These are phyloP conservation scores for Panzeria rudis DNA, from an alignment of 2,888 invertebrate species.

Conservation along the genomic window DNA sequence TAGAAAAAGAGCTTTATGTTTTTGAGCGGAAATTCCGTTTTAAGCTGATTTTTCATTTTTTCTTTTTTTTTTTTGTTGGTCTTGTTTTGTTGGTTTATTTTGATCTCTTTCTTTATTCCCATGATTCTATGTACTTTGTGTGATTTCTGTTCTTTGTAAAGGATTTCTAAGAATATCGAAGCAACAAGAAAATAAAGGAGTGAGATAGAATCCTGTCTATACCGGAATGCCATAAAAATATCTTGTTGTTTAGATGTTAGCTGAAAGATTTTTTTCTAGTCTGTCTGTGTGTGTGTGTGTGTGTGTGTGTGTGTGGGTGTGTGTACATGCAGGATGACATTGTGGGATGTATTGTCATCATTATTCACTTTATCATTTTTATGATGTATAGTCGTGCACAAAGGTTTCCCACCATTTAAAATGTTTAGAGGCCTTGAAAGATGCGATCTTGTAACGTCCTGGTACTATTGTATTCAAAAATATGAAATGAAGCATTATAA, in stretches of 20 bases:
- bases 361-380: slow-evolving; percentile 3
- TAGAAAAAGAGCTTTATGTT: slow-evolving; percentile 23
- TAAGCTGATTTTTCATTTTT: slow-evolving; percentile 28
- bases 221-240: slow-evolving; percentile 53
- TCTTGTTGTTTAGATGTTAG: slow-evolving; percentile 42
- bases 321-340: slow-evolving; percentile 26
- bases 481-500: too few relatives aligned
- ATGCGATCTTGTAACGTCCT: too few relatives aligned
- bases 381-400: slow-evolving; percentile 2
- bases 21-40: slow-evolving; percentile 63
- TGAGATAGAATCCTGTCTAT: slow-evolving; percentile 45
- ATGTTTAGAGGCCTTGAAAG: not conserved
- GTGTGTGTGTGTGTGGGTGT: not conserved
- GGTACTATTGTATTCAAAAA: too few relatives aligned
- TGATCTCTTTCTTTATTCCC: not conserved
- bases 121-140: slow-evolving; percentile 8
- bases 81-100: slow-evolving; percentile 13
- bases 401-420: not conserved
- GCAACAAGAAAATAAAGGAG: not conserved
- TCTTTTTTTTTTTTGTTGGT: slow-evolving; percentile 22
- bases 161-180: not conserved
- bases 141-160: slow-evolving; percentile 21
- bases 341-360: slow-evolving; percentile 38
- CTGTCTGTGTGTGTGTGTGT: not conserved
- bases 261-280: slow-evolving; percentile 17